Conservation (phyloP, 1,140 invertebrate species). For the Zaprionus inermis region DNA sequence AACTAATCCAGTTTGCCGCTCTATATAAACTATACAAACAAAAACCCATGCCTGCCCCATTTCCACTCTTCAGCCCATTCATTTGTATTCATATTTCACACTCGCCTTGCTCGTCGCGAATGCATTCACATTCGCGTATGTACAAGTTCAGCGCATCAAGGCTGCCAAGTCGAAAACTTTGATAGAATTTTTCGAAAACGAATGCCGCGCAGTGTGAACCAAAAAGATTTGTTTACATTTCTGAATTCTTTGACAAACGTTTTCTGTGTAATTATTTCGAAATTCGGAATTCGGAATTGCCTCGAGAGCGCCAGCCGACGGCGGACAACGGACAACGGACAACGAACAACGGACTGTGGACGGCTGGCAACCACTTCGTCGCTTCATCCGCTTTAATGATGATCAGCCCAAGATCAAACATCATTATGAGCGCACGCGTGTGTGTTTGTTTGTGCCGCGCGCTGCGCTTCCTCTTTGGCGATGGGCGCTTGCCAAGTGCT, state of each 20-base stretch:
- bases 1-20: no score
- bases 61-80: not conserved
- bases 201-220: conserved; percentile 15
- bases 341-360: no score
- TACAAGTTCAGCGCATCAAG: conserved; percentile 4
- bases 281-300: conserved; percentile 75
- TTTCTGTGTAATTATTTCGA: conserved; percentile 75
- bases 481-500: conserved; percentile 73
- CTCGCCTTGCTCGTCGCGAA: not conserved
- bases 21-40: no score
- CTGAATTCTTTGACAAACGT: conserved; percentile 47
- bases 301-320: conserved; percentile 49
- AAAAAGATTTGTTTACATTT: conserved; percentile 57
- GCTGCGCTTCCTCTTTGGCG: conserved; percentile 76
- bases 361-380: conserved; percentile 32
- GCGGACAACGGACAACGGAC: conserved; percentile 12
- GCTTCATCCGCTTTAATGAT: conserved; percentile 20
- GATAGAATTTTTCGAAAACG: conserved; percentile 26
- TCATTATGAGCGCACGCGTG: conserved; percentile 38
- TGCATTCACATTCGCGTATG: not conserved
- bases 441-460: conserved; percentile 53
- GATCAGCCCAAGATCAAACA: conserved; percentile 41
- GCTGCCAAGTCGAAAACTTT: conserved; percentile 9
- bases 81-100: not conserved
- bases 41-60: not conserved